phyloP scores from a whole-genome alignment of 2,888 invertebrate genomes.

The Eupeodes luniger region DNA sequence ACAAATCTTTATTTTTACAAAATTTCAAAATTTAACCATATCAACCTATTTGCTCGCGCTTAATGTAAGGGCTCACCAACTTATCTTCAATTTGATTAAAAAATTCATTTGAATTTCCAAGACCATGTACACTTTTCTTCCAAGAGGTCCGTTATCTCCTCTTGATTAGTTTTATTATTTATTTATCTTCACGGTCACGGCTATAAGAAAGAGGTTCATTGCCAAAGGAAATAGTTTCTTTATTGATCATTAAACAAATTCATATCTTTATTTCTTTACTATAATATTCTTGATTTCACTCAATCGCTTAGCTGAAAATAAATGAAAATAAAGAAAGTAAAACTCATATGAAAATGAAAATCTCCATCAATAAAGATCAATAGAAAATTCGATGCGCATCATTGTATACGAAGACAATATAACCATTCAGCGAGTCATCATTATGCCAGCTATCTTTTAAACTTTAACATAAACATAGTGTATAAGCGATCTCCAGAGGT shows the following conservation, averaged over 20 bases:
- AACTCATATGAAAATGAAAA: neutral
- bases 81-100: no score
- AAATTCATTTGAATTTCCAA: no score
- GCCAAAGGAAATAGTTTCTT: neutral
- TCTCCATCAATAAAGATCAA: neutral
- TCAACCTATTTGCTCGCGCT: no score
- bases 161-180: no score
- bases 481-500: neutral
- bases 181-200: no score
- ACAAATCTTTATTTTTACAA: no score
- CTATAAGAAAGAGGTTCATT: neutral
- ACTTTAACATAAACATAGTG: no score
- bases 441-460: neutral
- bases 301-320: neutral
- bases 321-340: neutral
- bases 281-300: conserved; percentile 1
- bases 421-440: neutral
- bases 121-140: no score
- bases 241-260: neutral
- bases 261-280: conserved; percentile 3
- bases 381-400: neutral
- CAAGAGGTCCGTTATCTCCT: no score
- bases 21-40: no score
- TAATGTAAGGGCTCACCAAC: no score
- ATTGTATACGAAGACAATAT: conserved; percentile 3